phyloP scores from a whole-genome alignment of 2,797 vertebrate genomes.

The Argyrosomus regius region DNA sequence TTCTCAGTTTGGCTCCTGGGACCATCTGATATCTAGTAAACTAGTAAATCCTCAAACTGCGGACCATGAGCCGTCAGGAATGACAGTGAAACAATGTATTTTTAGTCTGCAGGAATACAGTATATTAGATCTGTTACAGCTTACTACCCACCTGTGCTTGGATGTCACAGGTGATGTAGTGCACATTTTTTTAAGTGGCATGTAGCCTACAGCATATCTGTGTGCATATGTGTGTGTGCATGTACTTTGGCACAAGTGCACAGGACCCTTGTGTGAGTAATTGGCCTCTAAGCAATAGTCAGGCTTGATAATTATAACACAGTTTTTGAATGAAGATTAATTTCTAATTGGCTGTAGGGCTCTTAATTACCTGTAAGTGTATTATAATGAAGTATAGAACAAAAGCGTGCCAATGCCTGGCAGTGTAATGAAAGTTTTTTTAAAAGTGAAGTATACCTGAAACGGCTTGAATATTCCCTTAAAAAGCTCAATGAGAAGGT shows the following conservation, averaged over 20 bases:
- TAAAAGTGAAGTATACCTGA: conserved; percentile 8
- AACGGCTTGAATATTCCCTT: not conserved
- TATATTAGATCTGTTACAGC: not conserved
- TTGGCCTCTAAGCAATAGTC: conserved; percentile 9
- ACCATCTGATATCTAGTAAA: not conserved
- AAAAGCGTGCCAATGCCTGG: not conserved
- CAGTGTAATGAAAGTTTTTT: conserved; percentile 3
- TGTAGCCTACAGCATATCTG: not conserved
- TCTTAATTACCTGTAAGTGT: conserved; percentile 36
- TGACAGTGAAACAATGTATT: not conserved
- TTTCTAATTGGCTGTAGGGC: conserved; percentile 21
- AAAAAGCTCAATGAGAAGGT: conserved; percentile 13
- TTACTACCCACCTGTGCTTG: not conserved
- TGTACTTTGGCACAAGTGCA: not conserved
- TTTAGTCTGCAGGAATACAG: not conserved
- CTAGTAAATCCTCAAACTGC: not conserved
- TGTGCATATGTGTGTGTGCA: not conserved
- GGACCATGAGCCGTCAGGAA: not conserved
- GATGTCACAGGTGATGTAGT: conserved; percentile 3
- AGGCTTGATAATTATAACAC: conserved; percentile 25
- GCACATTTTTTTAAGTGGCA: not conserved
- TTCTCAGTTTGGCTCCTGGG: not conserved
- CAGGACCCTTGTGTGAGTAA: conserved; percentile 9
- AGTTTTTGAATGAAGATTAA: conserved; percentile 21
- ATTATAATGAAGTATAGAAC: conserved; percentile 27